Evolutionary conservation across 2,113 vertebrate genomes (phyloP).

Genomic region (Martes martes): DNA sequence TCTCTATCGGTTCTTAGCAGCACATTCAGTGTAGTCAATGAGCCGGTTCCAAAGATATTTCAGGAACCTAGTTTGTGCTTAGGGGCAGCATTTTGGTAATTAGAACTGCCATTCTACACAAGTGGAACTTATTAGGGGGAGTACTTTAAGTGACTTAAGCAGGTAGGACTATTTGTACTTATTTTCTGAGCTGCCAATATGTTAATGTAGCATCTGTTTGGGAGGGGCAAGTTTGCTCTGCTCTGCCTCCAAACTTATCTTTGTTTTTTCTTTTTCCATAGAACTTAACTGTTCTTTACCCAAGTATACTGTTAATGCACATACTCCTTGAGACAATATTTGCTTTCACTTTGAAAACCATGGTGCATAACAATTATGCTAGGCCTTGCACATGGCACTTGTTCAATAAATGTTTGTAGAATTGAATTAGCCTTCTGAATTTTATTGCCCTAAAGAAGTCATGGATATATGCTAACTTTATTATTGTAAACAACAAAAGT

Average conservation of each 20-base stretch:
- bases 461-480: neutral
- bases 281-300: neutral
- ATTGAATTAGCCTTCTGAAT: neutral
- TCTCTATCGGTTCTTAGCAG: slow-evolving; percentile 22
- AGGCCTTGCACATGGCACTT: neutral
- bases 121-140: slow-evolving; percentile 36
- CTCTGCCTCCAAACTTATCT: neutral
- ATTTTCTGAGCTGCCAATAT: slow-evolving; percentile 25
- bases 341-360: neutral
- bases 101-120: slow-evolving; percentile 13
- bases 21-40: slow-evolving; percentile 30
- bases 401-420: neutral
- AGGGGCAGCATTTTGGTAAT: slow-evolving; percentile 38
- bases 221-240: neutral
- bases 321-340: neutral
- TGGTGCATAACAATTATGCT: neutral
- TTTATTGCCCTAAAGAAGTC: neutral
- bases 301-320: neutral
- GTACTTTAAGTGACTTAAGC: neutral
- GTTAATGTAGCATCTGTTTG: neutral
- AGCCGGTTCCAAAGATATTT: slow-evolving; percentile 54
- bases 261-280: neutral
- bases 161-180: slow-evolving; percentile 31
- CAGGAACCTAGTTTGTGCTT: slow-evolving; percentile 44
- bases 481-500: neutral